A percentile compares a stretch with the other conserved stretches of the same genome.
phyloP scores from a whole-genome alignment of 2,113 vertebrate species.

The Oophaga pumilio region DNA sequence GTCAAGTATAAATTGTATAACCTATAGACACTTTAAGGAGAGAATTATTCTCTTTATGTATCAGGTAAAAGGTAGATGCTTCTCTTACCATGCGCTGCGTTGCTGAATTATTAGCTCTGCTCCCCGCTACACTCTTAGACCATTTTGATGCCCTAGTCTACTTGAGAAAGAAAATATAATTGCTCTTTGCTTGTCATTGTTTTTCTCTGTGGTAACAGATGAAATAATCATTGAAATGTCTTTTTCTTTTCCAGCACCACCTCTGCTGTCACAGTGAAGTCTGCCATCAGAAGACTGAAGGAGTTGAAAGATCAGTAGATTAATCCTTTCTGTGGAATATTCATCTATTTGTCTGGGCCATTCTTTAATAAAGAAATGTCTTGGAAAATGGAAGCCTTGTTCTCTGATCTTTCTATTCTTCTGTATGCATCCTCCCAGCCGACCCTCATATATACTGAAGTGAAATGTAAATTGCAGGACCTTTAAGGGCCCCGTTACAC shows the following conservation, averaged over 20 bases:
- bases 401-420: neutral
- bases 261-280: conserved; percentile 97
- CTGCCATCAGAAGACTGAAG: conserved; percentile 97
- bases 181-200: conserved; percentile 8
- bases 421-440: neutral
- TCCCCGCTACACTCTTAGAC: neutral
- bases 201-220: neutral
- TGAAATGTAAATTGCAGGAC: neutral
- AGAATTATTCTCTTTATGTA: no score
- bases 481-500: no score
- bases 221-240: conserved; percentile 47
- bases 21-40: no score
- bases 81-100: no score
- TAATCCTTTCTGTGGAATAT: neutral
- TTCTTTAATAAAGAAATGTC: conserved; percentile 52
- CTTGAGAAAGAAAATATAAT: conserved; percentile 21
- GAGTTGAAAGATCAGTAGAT: conserved; percentile 97
- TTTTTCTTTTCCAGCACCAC: conserved; percentile 83
- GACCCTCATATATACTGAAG: no score
- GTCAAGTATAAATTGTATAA: no score
- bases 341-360: conserved; percentile 19
- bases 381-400: conserved; percentile 30
- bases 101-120: neutral
- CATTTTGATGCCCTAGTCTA: conserved; percentile 24
- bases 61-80: no score